Evolutionary conservation across 2,113 vertebrate species (phyloP).

Genomic region (Ivindomyrus marchei): DNA sequence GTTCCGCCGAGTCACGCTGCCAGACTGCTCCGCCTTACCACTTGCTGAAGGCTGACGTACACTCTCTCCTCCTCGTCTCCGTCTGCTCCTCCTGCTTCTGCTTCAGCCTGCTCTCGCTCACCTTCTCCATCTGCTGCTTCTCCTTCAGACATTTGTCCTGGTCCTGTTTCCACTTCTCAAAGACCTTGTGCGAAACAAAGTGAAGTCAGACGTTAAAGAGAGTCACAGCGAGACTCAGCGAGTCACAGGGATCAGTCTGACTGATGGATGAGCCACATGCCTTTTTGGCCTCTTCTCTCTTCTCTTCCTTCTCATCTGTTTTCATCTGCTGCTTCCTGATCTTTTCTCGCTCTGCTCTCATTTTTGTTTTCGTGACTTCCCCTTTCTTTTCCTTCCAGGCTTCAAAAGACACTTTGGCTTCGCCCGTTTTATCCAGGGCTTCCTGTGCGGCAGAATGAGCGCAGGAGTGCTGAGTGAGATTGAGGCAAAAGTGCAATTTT

Average conservation of each 20-base stretch:
- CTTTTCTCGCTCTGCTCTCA: slow-evolving; percentile 57
- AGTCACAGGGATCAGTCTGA: neutral
- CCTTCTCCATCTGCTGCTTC: slow-evolving; percentile 63
- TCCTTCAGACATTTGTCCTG: slow-evolving; percentile 66
- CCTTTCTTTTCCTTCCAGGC: slow-evolving; percentile 85
- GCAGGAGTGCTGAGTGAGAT: neutral
- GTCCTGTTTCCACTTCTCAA: slow-evolving; percentile 82
- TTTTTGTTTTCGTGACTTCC: slow-evolving; percentile 61
- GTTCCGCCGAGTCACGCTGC: neutral
- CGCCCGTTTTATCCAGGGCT: slow-evolving; percentile 61
- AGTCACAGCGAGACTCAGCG: neutral
- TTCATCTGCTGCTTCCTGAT: slow-evolving; percentile 58
- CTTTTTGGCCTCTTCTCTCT: slow-evolving; percentile 65
- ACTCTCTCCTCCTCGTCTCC: slow-evolving; percentile 68
- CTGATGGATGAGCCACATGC: slow-evolving; percentile 38
- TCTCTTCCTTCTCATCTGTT: slow-evolving; percentile 61
- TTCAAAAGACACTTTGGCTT: slow-evolving; percentile 73
- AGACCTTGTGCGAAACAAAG: slow-evolving; percentile 59
- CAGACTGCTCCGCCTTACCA: slow-evolving; percentile 61
- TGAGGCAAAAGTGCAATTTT: neutral
- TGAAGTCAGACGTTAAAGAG: neutral
- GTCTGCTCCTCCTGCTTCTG: slow-evolving; percentile 61
- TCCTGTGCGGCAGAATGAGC: slow-evolving; percentile 40
- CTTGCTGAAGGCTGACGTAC: slow-evolving; percentile 64
- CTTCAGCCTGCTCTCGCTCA: slow-evolving; percentile 62